phyloP scores from a whole-genome alignment of 2,888 invertebrate genomes.

The Globia sparganii region DNA sequence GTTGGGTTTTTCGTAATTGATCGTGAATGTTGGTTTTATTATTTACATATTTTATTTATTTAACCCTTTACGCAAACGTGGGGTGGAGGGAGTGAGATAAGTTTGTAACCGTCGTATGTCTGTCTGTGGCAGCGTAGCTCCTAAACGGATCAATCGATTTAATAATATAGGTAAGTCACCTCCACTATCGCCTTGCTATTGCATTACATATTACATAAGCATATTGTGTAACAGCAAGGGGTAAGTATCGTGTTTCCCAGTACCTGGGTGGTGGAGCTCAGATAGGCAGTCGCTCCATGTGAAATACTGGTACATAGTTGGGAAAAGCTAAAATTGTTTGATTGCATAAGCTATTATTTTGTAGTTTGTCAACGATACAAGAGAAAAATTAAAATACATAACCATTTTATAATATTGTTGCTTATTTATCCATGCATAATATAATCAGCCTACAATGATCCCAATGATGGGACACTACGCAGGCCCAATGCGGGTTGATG shows the following conservation, averaged over 20 bases:
- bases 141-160: neutral
- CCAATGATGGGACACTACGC: too few species aligned
- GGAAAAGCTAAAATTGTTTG: too few species aligned
- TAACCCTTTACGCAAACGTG: neutral
- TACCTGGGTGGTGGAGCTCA: too few species aligned
- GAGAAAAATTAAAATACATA: neutral
- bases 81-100: neutral
- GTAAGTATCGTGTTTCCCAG: too few species aligned
- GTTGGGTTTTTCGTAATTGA: slow-evolving; percentile 20
- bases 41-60: neutral
- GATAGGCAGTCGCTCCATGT: too few species aligned
- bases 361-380: neutral
- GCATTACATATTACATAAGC: too few species aligned
- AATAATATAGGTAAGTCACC: neutral
- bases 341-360: too few species aligned
- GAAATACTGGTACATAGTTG: too few species aligned
- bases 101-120: neutral
- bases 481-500: too few species aligned
- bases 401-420: too few species aligned
- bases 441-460: too few species aligned
- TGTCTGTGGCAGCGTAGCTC: neutral
- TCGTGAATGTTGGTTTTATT: slow-evolving; percentile 6
- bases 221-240: too few species aligned
- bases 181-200: neutral
- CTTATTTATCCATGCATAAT: neutral